A percentile compares a stretch with the other conserved stretches of the same genome.
phyloP scores from a whole-genome alignment of 2,797 vertebrate genomes.

The Heliangelus exortis region DNA sequence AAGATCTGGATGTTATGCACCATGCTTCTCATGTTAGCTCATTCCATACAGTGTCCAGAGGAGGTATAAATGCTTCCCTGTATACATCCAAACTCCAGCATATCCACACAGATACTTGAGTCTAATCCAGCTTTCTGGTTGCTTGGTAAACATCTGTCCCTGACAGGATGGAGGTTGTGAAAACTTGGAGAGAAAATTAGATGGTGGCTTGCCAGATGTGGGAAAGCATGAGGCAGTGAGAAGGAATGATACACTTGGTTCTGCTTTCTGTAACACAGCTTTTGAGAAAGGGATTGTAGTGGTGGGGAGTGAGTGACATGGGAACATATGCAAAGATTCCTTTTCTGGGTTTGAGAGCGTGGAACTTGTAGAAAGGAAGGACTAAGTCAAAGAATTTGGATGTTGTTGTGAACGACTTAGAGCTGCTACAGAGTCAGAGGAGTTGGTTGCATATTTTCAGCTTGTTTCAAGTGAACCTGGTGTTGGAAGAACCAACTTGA shows the following conservation, averaged over 20 bases:
- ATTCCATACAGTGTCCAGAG: background rate
- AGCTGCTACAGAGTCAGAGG: background rate
- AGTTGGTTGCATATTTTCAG: background rate
- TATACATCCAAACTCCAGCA: background rate
- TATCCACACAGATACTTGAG: background rate
- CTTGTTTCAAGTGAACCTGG: background rate
- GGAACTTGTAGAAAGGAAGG: background rate
- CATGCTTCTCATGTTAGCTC: background rate
- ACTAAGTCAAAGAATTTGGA: background rate
- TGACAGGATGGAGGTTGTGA: background rate
- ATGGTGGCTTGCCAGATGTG: background rate
- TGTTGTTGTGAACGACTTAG: background rate
- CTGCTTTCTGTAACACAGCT: background rate
- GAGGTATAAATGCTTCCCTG: background rate
- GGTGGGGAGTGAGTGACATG: background rate
- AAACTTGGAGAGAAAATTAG: background rate
- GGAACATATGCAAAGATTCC: background rate
- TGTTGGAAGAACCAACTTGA: background rate
- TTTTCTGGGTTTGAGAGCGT: background rate
- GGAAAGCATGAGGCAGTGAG: background rate
- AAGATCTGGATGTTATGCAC: background rate
- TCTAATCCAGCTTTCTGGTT: slow-evolving; percentile 8
- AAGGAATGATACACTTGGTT: background rate
- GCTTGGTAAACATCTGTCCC: slow-evolving; percentile 6
- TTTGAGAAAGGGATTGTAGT: background rate